Base-by-base conservation (phyloP, 2,797 vertebrate genomes). In the Aulostomus chinensis region DNA sequence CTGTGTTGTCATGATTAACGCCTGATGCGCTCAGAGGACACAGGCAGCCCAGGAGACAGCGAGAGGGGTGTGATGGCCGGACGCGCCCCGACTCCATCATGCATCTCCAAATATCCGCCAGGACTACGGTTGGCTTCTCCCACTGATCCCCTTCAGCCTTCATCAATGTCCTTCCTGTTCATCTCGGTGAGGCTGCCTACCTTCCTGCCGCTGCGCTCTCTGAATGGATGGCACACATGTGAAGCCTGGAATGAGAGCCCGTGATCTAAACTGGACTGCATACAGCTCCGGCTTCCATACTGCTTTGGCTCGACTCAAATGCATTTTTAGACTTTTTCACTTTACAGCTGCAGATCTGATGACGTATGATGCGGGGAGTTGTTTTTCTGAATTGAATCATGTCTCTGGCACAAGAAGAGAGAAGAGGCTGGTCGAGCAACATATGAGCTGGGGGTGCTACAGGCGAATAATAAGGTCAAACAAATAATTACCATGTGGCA, bases 21-120 rank as follows among this genome's bases (percentile, higher is more conserved):
- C 52, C 62, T 58, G 68, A 85, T 70, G 80, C 55, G 43, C 77
- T 56, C 77, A 52, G 76, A 72, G 62, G 76, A 86, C 73, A 43
- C 76, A 35, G 50, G 46, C 38, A 17, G 43, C 50, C 58, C 4
- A 48, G 59, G 57, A 47, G 59, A 47, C 57, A 46, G 74, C 37
- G 58, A 48, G 43, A 76, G 64, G 64, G 73, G 66, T 31, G 65
- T 76, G 79, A 85, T 91, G 84, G 78, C 81, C 39, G 73, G 77
- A 77, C 48, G 74, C 64, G 47, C 26, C 70, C 66, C 47, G 69
- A 25, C 68, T 73, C 63, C 28, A 40, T 52, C 74, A 43, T 31
- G 65, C 70, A 42, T 63, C 76, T 61, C 35, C 71, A 78, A 68
- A 67, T 41, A 50, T 77, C 66, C 73, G 56, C 69, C 64, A 17